Conservation (phyloP, 2,888 invertebrate genomes). For the Helobdella robusta region DNA sequence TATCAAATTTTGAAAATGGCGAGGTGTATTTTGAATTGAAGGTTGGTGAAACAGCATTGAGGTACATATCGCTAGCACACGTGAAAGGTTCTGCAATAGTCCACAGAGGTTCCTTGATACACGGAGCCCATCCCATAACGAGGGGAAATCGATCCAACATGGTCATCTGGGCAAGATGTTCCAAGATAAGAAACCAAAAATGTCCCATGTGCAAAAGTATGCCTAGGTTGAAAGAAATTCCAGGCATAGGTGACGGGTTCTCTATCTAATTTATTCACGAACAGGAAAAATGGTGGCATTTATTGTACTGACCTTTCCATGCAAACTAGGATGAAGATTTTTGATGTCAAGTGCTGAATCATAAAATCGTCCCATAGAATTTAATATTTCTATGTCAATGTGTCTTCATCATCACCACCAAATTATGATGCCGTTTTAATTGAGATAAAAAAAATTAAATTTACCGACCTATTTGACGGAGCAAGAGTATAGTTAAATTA, state of each 20-base stretch:
- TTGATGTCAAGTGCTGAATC: too few species aligned
- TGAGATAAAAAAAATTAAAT: too few species aligned
- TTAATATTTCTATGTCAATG: too few species aligned
- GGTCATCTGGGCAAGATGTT: conserved; percentile 52
- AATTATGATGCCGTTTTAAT: too few species aligned
- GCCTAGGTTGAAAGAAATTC: conserved; percentile 41
- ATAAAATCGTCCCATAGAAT: too few species aligned
- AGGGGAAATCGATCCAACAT: conserved; percentile 49
- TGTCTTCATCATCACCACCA: too few species aligned
- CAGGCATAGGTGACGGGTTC: conserved; percentile 45
- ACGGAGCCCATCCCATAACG: conserved; percentile 48
- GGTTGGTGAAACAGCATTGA: conserved; percentile 33
- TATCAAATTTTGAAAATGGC: conserved; percentile 48
- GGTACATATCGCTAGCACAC: conserved; percentile 37
- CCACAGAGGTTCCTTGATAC: conserved; percentile 50
- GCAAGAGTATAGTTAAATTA: too few species aligned
- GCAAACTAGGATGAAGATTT: too few species aligned
- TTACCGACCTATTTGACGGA: too few species aligned
- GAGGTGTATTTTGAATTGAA: conserved; percentile 48
- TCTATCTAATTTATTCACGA: too few species aligned
- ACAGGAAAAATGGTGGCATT: too few species aligned
- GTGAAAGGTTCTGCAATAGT: conserved; percentile 42
- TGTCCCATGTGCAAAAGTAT: conserved; percentile 51
- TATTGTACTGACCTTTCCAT: too few species aligned
- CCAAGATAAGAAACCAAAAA: conserved; percentile 44